Conservation (phyloP, 2,888 invertebrate species). For the Automeris io region DNA sequence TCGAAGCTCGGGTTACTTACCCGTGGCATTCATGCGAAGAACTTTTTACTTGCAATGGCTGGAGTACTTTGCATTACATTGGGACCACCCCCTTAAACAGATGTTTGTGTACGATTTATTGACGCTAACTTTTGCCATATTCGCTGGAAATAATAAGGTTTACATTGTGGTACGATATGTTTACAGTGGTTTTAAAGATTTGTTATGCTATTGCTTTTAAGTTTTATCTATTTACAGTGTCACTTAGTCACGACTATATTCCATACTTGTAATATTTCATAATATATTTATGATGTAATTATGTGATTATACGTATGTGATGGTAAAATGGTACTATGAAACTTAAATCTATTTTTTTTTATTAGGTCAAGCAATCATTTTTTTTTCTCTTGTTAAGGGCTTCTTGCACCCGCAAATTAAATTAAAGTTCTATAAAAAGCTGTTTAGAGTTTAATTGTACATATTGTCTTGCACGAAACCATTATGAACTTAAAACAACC, state of each 20-base stretch:
- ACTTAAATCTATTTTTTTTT: no score
- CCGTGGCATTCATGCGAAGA: constrained; percentile 25
- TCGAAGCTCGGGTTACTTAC: constrained; percentile 54
- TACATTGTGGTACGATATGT: constrained; percentile 14
- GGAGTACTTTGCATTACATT: constrained; percentile 40
- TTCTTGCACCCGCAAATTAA: no score
- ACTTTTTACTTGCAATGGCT: constrained; percentile 32
- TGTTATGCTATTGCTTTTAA: constrained; percentile 15
- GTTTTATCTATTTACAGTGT: background rate
- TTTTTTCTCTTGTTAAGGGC: no score
- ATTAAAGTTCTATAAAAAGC: no score
- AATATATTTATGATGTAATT: background rate
- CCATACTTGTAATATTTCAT: background rate
- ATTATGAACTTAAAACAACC: no score
- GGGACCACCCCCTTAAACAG: constrained; percentile 48
- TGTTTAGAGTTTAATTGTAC: no score
- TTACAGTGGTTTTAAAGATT: constrained; percentile 7
- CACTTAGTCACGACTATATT: constrained; percentile 1
- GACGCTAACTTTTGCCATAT: constrained; percentile 6
- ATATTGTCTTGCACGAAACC: no score
- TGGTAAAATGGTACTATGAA: no score
- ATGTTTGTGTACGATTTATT: constrained; percentile 10
- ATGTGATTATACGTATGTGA: no score
- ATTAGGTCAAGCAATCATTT: no score
- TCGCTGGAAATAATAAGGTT: constrained; percentile 6